Evolutionary conservation across 35 echinoderm and acorn worm species (phyloP).

Genomic region (Chiridota heheva): DNA sequence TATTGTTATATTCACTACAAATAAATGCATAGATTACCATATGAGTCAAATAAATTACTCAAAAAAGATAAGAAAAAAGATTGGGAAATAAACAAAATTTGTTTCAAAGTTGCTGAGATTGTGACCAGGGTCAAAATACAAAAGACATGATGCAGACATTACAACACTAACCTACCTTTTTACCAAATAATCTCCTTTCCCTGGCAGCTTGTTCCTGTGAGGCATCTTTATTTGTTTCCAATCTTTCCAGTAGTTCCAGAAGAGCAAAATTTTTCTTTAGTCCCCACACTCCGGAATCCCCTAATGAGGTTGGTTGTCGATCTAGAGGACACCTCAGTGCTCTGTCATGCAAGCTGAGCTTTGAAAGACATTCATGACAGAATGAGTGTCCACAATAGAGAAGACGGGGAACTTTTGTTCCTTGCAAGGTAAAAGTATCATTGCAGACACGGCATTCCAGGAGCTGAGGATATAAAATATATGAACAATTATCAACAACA

Average conservation of each 20-base stretch:
- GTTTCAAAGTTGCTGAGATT: too few species aligned
- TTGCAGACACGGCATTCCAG: slow-evolving; percentile 89
- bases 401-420: slow-evolving; percentile 87
- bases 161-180: too few species aligned
- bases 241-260: slow-evolving; percentile 80
- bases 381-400: slow-evolving; percentile 87
- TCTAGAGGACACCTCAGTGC: slow-evolving; percentile 83
- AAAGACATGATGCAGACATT: too few species aligned
- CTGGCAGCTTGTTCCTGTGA: neutral
- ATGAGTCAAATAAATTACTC: too few species aligned
- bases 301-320: slow-evolving; percentile 74
- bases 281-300: slow-evolving; percentile 84
- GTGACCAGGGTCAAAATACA: too few species aligned
- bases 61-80: too few species aligned
- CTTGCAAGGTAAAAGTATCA: slow-evolving; percentile 84
- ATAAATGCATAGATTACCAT: too few species aligned
- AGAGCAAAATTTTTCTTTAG: slow-evolving; percentile 98
- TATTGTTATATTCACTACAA: too few species aligned
- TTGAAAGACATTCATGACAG: slow-evolving; percentile 85
- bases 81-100: too few species aligned
- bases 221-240: slow-evolving; percentile 34
- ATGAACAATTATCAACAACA: slow-evolving; percentile 1
- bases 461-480: slow-evolving; percentile 35
- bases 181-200: too few species aligned
- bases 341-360: slow-evolving; percentile 64